phyloP scores from a whole-genome alignment of 2,888 invertebrate species.

The Nomada hirtipes region DNA sequence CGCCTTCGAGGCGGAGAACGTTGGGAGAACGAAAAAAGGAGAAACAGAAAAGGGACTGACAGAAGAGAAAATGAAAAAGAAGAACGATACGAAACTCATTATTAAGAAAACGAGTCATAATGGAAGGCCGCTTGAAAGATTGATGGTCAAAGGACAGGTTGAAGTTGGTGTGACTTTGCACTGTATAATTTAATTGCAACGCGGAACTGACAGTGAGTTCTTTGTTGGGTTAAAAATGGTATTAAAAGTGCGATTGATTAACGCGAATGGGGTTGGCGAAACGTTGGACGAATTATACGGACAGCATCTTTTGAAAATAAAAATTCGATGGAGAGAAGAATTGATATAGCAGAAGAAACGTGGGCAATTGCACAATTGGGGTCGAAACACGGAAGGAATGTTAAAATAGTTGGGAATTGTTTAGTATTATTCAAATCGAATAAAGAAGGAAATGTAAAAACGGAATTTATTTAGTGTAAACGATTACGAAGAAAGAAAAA shows the following conservation, averaged over 20 bases:
- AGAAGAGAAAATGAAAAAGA: neutral
- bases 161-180: slow-evolving; percentile 18
- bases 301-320: too few species aligned
- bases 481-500: too few species aligned
- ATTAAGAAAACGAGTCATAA: slow-evolving; percentile 39
- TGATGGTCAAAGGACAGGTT: slow-evolving; percentile 38
- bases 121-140: slow-evolving; percentile 40
- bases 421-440: too few species aligned
- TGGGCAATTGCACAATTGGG: too few species aligned
- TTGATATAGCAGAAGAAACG: too few species aligned
- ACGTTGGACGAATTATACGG: too few species aligned
- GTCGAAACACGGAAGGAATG: too few species aligned
- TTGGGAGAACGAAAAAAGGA: neutral
- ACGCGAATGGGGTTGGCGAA: neutral
- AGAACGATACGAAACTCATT: slow-evolving; percentile 36
- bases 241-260: neutral
- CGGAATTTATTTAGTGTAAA: too few species aligned
- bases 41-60: neutral
- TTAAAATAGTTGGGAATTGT: too few species aligned
- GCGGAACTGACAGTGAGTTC: neutral
- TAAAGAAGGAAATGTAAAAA: too few species aligned
- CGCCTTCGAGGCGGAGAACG: slow-evolving; percentile 7
- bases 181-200: slow-evolving; percentile 10
- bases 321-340: too few species aligned
- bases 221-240: too few species aligned